Percentiles rank a stretch among this genome's conserved stretches.
These are phyloP conservation scores for Microtus montanus DNA, from an alignment of 2,113 vertebrate species.

Conservation along the genomic window DNA sequence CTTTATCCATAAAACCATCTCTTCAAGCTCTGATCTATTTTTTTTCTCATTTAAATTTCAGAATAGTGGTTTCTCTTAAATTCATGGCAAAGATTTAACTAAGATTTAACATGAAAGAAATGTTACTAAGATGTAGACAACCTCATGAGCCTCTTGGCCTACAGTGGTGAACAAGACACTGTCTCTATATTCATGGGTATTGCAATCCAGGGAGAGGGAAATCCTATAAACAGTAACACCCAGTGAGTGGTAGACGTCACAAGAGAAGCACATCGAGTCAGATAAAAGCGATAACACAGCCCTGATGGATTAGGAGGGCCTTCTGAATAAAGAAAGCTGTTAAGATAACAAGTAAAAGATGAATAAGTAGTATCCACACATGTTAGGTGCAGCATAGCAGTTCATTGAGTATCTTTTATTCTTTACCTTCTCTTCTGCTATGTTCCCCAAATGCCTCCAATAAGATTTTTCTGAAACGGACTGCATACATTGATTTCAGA, in stretches of 20 bases:
- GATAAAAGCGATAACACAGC: background rate
- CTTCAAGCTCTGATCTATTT: background rate
- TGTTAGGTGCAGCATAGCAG: background rate
- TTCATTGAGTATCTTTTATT: background rate
- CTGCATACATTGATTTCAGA: background rate
- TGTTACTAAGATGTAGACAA: background rate
- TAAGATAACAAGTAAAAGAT: constrained; percentile 16
- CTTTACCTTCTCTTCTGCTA: background rate
- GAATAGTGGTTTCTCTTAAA: background rate
- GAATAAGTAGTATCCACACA: background rate
- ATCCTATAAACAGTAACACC: background rate
- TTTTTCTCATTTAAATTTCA: constrained; percentile 42
- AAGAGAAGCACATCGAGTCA: background rate
- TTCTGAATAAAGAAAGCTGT: background rate
- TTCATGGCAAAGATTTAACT: background rate
- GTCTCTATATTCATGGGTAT: background rate
- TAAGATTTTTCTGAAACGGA: background rate
- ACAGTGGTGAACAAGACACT: background rate
- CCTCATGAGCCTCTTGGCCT: background rate
- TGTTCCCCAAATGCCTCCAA: background rate
- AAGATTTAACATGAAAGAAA: background rate
- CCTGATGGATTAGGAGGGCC: background rate
- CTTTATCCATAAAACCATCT: background rate
- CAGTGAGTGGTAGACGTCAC: background rate
- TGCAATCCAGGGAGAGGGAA: background rate